Conservation (phyloP, 2,888 invertebrate genomes). For the Anodontia alba region DNA sequence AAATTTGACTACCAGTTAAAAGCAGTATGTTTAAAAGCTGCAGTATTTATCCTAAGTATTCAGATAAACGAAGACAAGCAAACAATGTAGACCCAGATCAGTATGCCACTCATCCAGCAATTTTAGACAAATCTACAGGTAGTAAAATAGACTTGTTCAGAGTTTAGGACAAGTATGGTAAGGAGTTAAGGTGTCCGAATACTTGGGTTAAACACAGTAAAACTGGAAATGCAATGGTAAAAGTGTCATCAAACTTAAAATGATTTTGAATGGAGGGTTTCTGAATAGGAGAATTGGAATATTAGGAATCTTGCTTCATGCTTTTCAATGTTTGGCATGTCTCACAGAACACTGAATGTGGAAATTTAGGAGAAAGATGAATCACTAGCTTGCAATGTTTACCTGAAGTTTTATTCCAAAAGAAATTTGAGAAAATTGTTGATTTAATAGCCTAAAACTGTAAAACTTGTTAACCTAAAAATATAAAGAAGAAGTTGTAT, state of each 20-base stretch:
- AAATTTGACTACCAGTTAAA: neutral
- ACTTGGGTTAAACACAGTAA: too few species aligned
- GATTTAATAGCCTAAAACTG: conserved; percentile 17
- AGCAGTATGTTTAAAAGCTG: neutral
- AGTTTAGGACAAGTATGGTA: too few species aligned
- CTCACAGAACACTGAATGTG: too few species aligned
- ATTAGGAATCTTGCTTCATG: neutral
- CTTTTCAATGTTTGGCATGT: neutral
- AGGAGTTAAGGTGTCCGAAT: too few species aligned
- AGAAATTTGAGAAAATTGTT: neutral
- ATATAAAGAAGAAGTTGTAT: neutral
- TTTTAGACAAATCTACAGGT: too few species aligned
- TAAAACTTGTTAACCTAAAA: conserved; percentile 16
- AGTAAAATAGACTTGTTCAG: too few species aligned
- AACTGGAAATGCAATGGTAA: neutral
- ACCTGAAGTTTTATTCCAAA: neutral
- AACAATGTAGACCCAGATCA: too few species aligned
- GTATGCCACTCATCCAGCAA: too few species aligned
- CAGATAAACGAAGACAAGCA: too few species aligned
- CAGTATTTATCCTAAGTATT: too few species aligned
- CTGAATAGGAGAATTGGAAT: neutral
- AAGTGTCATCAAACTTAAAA: neutral
- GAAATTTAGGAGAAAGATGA: too few species aligned
- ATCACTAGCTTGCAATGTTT: neutral
- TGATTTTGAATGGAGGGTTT: neutral